phyloP scores from a whole-genome alignment of 64 coral and sea anemone genomes.

The Dendronephthya gigantea region DNA sequence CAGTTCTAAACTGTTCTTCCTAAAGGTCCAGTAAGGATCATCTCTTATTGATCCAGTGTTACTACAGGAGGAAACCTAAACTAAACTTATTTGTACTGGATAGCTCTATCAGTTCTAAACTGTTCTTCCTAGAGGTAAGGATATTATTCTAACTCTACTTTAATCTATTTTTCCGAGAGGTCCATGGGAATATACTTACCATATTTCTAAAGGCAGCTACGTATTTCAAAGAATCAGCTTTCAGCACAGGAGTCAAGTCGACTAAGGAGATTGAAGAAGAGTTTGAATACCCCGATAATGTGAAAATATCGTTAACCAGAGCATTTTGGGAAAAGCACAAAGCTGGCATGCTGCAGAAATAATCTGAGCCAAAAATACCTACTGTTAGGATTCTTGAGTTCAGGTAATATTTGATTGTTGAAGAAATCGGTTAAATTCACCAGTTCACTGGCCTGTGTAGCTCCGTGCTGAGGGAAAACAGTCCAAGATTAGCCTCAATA shows the following conservation, averaged over 20 bases:
- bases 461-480: constrained; percentile 59
- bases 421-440: constrained; percentile 79
- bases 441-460: constrained; percentile 86
- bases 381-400: constrained; percentile 73
- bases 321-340: not conserved
- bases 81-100: too few relatives aligned
- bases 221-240: constrained; percentile 95
- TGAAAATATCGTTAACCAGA: not conserved
- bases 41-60: too few relatives aligned
- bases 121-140: too few relatives aligned
- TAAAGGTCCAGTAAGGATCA: too few relatives aligned
- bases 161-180: too few relatives aligned
- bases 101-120: too few relatives aligned
- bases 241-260: constrained; percentile 80
- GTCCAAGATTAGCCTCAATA: not conserved
- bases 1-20: too few relatives aligned
- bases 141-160: too few relatives aligned
- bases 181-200: constrained; percentile 60
- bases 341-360: not conserved
- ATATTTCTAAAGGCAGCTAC: constrained; percentile 93
- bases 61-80: too few relatives aligned
- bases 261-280: constrained; percentile 32
- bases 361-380: not conserved
- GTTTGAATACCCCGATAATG: too few relatives aligned
- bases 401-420: constrained; percentile 72